phyloP scores from a whole-genome alignment of 2,797 vertebrate species.

The Orestias chungarensis region DNA sequence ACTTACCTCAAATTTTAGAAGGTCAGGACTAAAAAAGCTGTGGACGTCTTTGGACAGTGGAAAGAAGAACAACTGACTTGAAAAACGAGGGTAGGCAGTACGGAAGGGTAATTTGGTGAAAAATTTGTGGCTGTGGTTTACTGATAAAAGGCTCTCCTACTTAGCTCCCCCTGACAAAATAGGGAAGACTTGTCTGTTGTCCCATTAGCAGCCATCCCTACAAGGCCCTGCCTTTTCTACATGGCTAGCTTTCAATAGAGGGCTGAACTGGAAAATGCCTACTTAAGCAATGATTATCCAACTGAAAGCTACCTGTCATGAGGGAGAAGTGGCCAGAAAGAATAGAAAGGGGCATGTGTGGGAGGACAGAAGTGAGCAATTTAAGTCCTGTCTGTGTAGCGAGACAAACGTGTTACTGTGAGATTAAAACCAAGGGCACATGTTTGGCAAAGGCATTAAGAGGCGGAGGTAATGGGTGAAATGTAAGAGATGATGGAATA shows the following conservation, averaged over 20 bases:
- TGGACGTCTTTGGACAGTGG: conserved; percentile 48
- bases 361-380: conserved; percentile 84
- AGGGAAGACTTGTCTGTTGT: conserved; percentile 84
- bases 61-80: conserved; percentile 25
- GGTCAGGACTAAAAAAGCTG: conserved; percentile 34
- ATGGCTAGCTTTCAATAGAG: conserved; percentile 57
- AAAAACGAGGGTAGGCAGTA: conserved; percentile 46
- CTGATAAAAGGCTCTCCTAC: conserved; percentile 84
- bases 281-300: conserved; percentile 84
- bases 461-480: conserved; percentile 11
- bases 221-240: conserved; percentile 81
- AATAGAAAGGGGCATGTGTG: conserved; percentile 54
- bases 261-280: conserved; percentile 85
- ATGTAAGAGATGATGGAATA: conserved; percentile 24
- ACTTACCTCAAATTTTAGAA: conserved; percentile 35
- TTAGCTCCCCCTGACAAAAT: conserved; percentile 72
- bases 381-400: conserved; percentile 83
- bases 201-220: conserved; percentile 88
- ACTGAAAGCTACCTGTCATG: conserved; percentile 93
- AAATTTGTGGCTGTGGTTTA: conserved; percentile 78
- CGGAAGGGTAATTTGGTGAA: conserved; percentile 70
- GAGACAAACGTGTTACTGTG: conserved; percentile 83
- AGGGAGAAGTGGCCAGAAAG: conserved; percentile 82
- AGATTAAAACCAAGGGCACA: conserved; percentile 78
- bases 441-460: conserved; percentile 63